Evolutionary conservation across 2,113 vertebrate genomes (phyloP), one percentile per base, ranked within the genome.

Genomic region (Promerops cafer): DNA sequence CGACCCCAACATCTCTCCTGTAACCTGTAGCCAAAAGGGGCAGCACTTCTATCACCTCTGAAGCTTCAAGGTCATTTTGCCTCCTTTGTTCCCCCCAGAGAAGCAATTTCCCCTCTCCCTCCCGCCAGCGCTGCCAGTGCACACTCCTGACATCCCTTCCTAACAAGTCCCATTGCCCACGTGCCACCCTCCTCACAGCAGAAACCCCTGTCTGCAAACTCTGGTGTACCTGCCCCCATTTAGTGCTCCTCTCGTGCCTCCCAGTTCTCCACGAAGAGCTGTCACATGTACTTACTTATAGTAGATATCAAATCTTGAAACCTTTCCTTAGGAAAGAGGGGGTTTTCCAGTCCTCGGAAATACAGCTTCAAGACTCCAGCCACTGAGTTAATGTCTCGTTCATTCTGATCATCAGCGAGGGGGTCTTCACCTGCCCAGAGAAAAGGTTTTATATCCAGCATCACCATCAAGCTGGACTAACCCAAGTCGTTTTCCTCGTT

Each of bases 361-460:
- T 99, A 99, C 70, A 99, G 98, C 97, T 99, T 99, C 94, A 99
- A 98, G 95, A 99, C 99, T 28, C 99, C 99, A 42, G 99, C 99
- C 47, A 99, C 99, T 9, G 99, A 99, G 94, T 99, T 99, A 77
- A 99, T 99, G 94, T 99, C 99, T 79, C 99, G 98, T 64, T 99
- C 99, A 3, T 98, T 98, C 90, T 99, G 99, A 93, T 99, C 99
- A 54, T 99, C 99, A 91, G 99, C 98, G 3, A 99, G 98, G 8
- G 99, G 99, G 97, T 99, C 99, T 95, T 99, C 99, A 84, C 99
- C 99, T 99, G 85, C 91, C 52, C 86, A 90, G 39, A 75, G 56
- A 96, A 47, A 64, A 92, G 75, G 6, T 16, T 71, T 70, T 35
- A 15, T 27, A 69, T 56, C 60, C 74, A 93, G 81, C 16, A 35